A percentile compares a stretch with the other conserved stretches of the same genome.
phyloP scores from a whole-genome alignment of 2,113 vertebrate species.

The Sula dactylatra region DNA sequence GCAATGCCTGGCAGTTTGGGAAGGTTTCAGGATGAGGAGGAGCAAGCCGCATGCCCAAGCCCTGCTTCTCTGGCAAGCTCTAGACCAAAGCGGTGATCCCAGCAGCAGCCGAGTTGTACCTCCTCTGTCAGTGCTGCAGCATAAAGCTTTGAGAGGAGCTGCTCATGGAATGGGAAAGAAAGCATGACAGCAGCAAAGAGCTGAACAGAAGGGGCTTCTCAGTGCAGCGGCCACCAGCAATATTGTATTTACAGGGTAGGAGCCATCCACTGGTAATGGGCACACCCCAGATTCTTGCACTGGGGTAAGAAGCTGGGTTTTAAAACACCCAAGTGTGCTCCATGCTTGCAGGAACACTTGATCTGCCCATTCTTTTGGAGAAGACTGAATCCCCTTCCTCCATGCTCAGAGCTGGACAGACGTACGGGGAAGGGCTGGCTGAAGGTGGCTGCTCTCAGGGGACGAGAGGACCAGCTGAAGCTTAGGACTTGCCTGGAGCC shows the following conservation, averaged over 20 bases:
- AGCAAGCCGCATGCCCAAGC: background rate
- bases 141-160: background rate
- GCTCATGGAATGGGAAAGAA: rapidly evolving
- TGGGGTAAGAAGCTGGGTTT: background rate
- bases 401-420: background rate
- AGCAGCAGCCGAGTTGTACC: background rate
- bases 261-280: background rate
- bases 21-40: background rate
- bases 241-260: background rate
- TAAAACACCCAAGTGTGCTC: background rate
- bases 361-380: too few relatives aligned
- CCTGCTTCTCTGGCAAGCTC: background rate
- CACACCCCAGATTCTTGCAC: background rate
- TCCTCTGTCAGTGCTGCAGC: background rate
- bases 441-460: rapidly evolving
- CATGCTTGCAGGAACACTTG: rapidly evolving
- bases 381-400: background rate
- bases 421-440: background rate
- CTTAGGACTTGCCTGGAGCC: background rate
- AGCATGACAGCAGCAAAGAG: background rate
- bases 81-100: background rate
- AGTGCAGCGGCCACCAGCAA: background rate
- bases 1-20: rapidly evolving
- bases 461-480: background rate
- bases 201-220: too few relatives aligned